These are phyloP conservation scores for Ariopsis seemanni DNA, from an alignment of 2,113 vertebrate species.

Conservation along the genomic window DNA sequence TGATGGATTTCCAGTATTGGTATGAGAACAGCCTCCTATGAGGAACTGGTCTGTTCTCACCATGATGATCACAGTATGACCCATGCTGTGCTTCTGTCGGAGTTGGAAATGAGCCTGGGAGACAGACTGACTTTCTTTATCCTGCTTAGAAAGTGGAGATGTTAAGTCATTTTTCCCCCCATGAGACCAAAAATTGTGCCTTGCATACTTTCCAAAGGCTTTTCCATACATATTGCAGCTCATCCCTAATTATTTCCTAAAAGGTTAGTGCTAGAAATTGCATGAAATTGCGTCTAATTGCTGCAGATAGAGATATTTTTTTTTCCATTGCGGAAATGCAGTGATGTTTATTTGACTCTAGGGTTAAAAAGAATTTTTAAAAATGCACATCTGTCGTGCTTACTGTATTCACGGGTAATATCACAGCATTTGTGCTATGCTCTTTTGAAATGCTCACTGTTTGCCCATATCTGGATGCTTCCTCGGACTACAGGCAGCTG, in stretches of 20 bases:
- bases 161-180: not conserved
- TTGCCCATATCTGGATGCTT: not conserved
- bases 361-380: not conserved
- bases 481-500: not conserved
- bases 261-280: not conserved
- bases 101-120: not conserved
- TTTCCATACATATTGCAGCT: not conserved
- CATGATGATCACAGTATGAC: constrained; percentile 2
- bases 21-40: not conserved
- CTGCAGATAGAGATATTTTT: not conserved
- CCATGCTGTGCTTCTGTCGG: not conserved
- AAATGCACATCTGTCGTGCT: not conserved
- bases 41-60: constrained; percentile 15
- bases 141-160: not conserved
- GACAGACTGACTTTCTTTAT: not conserved
- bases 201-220: not conserved
- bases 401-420: not conserved
- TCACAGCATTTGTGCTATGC: not conserved
- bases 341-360: not conserved
- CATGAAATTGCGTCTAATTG: not conserved
- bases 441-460: not conserved
- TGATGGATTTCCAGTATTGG: not conserved
- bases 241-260: not conserved
- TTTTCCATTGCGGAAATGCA: not conserved
- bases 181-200: not conserved